Conservation (phyloP, 2,888 invertebrate species). For the Callimorpha dominula region DNA sequence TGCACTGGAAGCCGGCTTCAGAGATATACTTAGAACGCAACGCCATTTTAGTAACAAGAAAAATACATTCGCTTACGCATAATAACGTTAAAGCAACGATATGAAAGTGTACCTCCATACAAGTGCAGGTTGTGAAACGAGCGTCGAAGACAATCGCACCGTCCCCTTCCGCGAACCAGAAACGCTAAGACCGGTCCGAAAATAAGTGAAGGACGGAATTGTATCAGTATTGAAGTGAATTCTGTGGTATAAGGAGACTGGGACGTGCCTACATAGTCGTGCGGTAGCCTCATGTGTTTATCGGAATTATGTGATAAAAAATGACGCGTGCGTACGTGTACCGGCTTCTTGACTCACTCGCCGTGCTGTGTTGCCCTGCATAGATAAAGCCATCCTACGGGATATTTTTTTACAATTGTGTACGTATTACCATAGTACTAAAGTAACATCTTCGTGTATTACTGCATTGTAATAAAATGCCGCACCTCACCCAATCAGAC, state of each 20-base stretch:
- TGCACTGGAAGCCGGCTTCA: conserved; percentile 75
- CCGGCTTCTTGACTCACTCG: conserved; percentile 63
- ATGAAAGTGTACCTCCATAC: conserved; percentile 47
- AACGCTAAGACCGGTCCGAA: conserved; percentile 60
- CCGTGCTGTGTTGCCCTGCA: conserved; percentile 59
- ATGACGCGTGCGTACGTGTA: conserved; percentile 61
- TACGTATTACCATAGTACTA: conserved; percentile 43
- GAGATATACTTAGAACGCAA: conserved; percentile 72
- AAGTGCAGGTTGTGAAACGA: conserved; percentile 47
- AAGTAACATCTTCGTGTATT: conserved; percentile 52
- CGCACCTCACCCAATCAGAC: conserved; percentile 56
- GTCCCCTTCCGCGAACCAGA: conserved; percentile 56
- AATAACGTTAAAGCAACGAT: conserved; percentile 36
- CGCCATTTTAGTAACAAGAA: conserved; percentile 61
- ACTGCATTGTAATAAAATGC: conserved; percentile 53
- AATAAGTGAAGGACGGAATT: conserved; percentile 64
- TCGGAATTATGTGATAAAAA: conserved; percentile 49
- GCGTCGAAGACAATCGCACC: conserved; percentile 39
- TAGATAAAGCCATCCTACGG: conserved; percentile 48
- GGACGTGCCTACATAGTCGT: conserved; percentile 55
- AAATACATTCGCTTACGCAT: conserved; percentile 32
- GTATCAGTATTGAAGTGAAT: conserved; percentile 56
- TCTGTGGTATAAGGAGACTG: conserved; percentile 59
- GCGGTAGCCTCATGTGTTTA: conserved; percentile 43
- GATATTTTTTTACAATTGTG: conserved; percentile 49